These are phyloP conservation scores for Hoplias malabaricus DNA, from an alignment of 2,113 vertebrate genomes.

Conservation along the genomic window DNA sequence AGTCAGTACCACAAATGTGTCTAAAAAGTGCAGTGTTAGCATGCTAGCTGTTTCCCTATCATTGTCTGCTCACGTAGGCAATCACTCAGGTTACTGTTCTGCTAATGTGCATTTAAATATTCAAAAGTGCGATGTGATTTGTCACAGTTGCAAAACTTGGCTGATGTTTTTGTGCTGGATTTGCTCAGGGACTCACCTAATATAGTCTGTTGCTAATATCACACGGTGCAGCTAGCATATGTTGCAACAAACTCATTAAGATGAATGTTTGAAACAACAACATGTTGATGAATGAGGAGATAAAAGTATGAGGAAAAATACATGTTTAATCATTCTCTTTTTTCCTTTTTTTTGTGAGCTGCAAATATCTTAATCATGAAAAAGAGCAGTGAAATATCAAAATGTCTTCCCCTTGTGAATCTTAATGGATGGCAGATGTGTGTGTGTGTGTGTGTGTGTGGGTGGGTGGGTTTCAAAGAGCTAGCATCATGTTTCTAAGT, in stretches of 20 bases:
- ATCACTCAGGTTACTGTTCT: constrained; percentile 45
- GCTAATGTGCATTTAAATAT: not conserved
- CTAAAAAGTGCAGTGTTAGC: not conserved
- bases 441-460: not conserved
- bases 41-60: not conserved
- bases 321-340: constrained; percentile 23
- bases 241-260: constrained; percentile 18
- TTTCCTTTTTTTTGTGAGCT: not conserved
- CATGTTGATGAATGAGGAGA: not conserved
- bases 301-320: constrained; percentile 36
- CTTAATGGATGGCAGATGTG: not conserved
- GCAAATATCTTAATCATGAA: constrained; percentile 3
- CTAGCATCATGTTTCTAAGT: not conserved
- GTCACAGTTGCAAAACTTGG: not conserved
- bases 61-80: constrained; percentile 13
- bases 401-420: not conserved
- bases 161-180: not conserved
- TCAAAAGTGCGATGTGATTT: not conserved
- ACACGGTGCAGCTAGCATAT: not conserved
- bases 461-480: not conserved
- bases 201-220: not conserved
- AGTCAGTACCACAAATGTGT: too few relatives aligned
- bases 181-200: not conserved
- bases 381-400: not conserved
- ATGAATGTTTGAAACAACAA: constrained; percentile 5